phyloP scores from a whole-genome alignment of 2,113 vertebrate genomes.

The Triplophysa dalaica region DNA sequence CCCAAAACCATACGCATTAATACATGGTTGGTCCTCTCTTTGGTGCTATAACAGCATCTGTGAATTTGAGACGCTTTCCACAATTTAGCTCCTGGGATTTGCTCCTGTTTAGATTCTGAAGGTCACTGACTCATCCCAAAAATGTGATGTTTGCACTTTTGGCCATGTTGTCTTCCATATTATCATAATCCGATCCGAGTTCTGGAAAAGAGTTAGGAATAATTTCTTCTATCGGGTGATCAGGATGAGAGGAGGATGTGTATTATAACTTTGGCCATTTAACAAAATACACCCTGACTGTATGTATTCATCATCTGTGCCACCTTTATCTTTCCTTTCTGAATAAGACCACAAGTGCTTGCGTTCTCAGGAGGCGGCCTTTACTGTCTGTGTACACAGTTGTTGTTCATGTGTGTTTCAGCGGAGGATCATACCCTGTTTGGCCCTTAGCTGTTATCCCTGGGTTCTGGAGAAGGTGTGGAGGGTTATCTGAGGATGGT shows the following conservation, averaged over 20 bases:
- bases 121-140: too few species aligned
- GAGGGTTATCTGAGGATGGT: slow-evolving; percentile 13
- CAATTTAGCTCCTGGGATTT: background rate
- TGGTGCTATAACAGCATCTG: too few species aligned
- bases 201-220: slow-evolving; percentile 21
- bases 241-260: background rate
- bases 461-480: slow-evolving; percentile 40
- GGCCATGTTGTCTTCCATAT: background rate
- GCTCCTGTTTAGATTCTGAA: background rate
- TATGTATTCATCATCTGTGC: background rate
- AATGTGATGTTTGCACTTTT: background rate
- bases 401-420: slow-evolving; percentile 2
- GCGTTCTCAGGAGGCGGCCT: background rate
- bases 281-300: slow-evolving; percentile 11
- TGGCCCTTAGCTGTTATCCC: slow-evolving; percentile 49
- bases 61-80: background rate
- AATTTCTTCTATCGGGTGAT: background rate
- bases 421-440: slow-evolving; percentile 49
- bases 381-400: background rate
- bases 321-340: background rate
- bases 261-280: slow-evolving; percentile 29
- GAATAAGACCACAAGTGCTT: background rate
- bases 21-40: background rate
- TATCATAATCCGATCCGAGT: background rate
- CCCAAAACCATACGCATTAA: background rate